Evolutionary conservation across 2,888 invertebrate species (phyloP).

Genomic region (Brachylomia viminalis): DNA sequence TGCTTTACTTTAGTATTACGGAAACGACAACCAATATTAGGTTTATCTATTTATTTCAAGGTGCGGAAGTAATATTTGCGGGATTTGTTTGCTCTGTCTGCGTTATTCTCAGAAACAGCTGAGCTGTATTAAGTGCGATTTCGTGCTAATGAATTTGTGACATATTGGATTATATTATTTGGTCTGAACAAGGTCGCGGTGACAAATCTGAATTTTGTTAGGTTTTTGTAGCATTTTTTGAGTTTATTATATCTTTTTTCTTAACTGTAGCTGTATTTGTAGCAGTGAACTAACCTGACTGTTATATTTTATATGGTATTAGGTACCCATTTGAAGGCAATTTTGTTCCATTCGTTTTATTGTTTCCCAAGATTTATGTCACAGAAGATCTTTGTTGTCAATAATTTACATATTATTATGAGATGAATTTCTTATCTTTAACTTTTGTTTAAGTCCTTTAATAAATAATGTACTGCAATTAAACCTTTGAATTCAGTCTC

Average conservation of each 20-base stretch:
- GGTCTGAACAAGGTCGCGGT: constrained; percentile 30
- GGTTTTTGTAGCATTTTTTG: not conserved
- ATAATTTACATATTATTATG: not conserved
- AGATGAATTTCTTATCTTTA: not conserved
- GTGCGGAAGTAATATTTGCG: constrained; percentile 38
- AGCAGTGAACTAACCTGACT: not conserved
- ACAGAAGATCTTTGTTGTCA: not conserved
- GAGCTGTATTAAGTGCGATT: constrained; percentile 38
- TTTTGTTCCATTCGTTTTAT: not conserved
- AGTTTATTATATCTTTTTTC: not conserved
- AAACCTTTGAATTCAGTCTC: not conserved
- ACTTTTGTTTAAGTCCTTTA: not conserved
- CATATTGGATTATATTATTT: constrained; percentile 36
- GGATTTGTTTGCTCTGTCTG: constrained; percentile 11
- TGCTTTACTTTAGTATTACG: constrained; percentile 12
- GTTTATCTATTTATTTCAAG: constrained; percentile 26
- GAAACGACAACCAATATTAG: constrained; percentile 29
- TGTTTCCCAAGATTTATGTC: not conserved
- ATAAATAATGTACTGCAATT: not conserved
- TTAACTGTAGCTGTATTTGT: too few relatives aligned
- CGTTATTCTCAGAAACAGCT: constrained; percentile 38
- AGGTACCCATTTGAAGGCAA: too few relatives aligned
- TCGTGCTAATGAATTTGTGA: constrained; percentile 50
- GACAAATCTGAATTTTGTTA: not conserved
- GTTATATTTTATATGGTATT: not conserved